Evolutionary conservation across 2,113 vertebrate species (phyloP), one percentile per base, ranked within the genome.

Genomic region (Ailurus styani): DNA sequence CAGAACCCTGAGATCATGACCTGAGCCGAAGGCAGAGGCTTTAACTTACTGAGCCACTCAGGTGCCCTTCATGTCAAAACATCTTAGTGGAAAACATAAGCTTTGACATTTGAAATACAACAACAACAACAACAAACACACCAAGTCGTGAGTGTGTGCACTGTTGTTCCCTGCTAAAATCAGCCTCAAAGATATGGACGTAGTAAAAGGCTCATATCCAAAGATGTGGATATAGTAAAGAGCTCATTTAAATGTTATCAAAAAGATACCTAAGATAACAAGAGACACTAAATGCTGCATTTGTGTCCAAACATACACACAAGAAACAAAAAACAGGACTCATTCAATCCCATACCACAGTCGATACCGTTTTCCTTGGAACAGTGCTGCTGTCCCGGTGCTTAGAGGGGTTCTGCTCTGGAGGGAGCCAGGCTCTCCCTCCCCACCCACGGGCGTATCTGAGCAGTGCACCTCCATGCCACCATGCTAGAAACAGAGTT

Each of bases 191-290:
- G 31, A 11, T 13, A 52, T 10, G 5, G 21, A 70, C 5, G 3
- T 31, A 64, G 37, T 50, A 75, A 91, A 94, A 94, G 85, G 40
- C 78, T 89, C 29, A 54, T 75, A 88, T 90, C 93, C 18, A 47
- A n/a, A n/a, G n/a, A n/a, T n/a, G n/a, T n/a, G n/a, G n/a, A n/a
- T n/a, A n/a, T n/a, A 47, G 47, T 47, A 47, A 47, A 47, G 10
- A 47, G 47, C 47, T 47, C 47, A 47, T 47, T 47, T 45, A 85
- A 92, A 66, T 31, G 8, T 50, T n/a, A 91, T 57, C 21, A 91
- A 70, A 91, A 91, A 94, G 50, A 96, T 81, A 55, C 8, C 66
- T 92, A 87, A 62, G 29, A 70, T 60, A 94, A 91, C 17, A 66
- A 54, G n/a, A 73, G 12, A 72, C 15, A 81, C 21, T 77, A 96